Base-by-base conservation (phyloP, 1,140 invertebrate genomes). In the Brachionus koreanus region DNA sequence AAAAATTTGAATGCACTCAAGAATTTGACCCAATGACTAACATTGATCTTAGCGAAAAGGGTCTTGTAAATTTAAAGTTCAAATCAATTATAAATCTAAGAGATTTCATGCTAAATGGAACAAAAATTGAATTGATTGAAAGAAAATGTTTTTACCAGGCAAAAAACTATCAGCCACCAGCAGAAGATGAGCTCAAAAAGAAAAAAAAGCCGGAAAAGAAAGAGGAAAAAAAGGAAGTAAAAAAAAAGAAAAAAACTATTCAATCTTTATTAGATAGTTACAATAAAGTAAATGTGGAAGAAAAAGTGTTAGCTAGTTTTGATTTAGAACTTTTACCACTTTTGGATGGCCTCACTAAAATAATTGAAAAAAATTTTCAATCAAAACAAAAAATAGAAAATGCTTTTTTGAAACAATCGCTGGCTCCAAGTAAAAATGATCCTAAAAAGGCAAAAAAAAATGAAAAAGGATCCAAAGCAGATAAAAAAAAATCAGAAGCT, bases 231-330 rank as follows among this genome's bases (percentile, higher is more conserved):
- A 43, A 79, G 42, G 61, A 79, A 10, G 35, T 16, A 12, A 79
- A 79, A 61, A 79, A 79, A 61, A 79, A 79, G 76, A 79, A 79
- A 37, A 65, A 57, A 79, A 19, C 33, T 12, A 57, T 35, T 33
- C 12, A 2, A 9, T 42, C 35, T 16, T 65, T 79, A 10, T 79
- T 79, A 49, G 49, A 79, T 23, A 65, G 43, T 37, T 79, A 39
- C 33, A 79, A 61, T 61, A 16, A 39, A 42, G 61, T 79, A 23
- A 65, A 79, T 61, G 76, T 61, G 12, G 76, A 79, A 42, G 76
- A 79, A 39, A 57, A 79, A 23, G 19, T 79, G 0, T 61, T 79
- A 39, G 76, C 76, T 35, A 7, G 57, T 19, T 79, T 79, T 42
- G 12, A 61, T 19, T 13, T 79, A 19, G 76, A 79, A 57, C 12